A percentile compares a stretch with the other conserved stretches of the same genome.
Evolutionary conservation across 2,797 vertebrate genomes (phyloP).

Genomic region (Betta splendens): DNA sequence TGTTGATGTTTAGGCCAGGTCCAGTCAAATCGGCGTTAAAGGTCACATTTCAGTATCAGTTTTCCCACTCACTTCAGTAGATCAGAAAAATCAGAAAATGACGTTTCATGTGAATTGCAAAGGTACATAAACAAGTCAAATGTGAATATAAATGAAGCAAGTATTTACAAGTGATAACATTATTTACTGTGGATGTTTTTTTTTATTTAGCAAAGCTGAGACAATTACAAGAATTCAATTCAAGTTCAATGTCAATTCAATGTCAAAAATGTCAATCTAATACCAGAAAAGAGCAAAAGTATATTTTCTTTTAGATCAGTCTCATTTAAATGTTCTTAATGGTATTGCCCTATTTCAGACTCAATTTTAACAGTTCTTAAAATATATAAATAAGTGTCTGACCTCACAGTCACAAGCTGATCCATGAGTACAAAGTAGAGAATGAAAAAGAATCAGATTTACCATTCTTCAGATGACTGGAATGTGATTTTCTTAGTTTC

Average conservation of each 20-base stretch:
- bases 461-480: conserved; percentile 5
- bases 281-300: neutral
- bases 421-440: conserved; percentile 36
- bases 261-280: neutral
- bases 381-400: conserved; percentile 50
- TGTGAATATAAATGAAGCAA: neutral
- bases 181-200: no score
- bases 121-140: neutral
- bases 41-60: conserved; percentile 39
- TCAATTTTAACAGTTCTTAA: conserved; percentile 28
- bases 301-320: conserved; percentile 2
- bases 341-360: conserved; percentile 12
- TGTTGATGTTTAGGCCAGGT: conserved; percentile 63
- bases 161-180: neutral
- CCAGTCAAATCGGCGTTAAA: conserved; percentile 33
- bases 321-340: conserved; percentile 1
- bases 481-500: conserved; percentile 9
- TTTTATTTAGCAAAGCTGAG: no score
- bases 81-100: conserved; percentile 13
- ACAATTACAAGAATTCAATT: neutral
- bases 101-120: no score
- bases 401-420: conserved; percentile 29
- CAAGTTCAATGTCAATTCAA: no score
- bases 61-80: conserved; percentile 6
- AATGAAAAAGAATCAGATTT: conserved; percentile 7